Conservation (phyloP, 2,888 invertebrate species). For the Tetranychus piercei region DNA sequence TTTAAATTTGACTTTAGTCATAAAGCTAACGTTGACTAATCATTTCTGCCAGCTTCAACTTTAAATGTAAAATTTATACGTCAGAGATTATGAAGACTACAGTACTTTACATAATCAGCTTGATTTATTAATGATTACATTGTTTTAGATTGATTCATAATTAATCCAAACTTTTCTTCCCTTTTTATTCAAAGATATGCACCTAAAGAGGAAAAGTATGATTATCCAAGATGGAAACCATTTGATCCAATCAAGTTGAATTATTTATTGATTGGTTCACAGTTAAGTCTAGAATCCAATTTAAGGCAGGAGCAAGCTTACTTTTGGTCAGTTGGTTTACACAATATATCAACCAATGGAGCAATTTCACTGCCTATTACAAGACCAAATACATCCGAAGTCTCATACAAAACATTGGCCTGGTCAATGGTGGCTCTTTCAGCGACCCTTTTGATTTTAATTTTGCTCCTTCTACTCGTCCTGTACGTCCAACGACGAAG, state of each 20-base stretch:
- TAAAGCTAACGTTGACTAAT: too few relatives aligned
- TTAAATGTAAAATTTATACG: too few relatives aligned
- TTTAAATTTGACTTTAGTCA: too few relatives aligned
- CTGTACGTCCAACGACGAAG: constrained; percentile 27
- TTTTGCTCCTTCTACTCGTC: constrained; percentile 25
- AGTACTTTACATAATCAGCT: too few relatives aligned
- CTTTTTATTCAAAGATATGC: constrained; percentile 14
- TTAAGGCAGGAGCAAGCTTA: constrained; percentile 24
- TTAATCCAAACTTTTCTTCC: background rate
- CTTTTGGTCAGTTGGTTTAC: constrained; percentile 26
- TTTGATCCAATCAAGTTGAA: constrained; percentile 21
- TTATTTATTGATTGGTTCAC: constrained; percentile 25
- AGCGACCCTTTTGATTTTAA: constrained; percentile 24
- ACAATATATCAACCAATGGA: constrained; percentile 20
- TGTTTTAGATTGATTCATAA: constrained; percentile 2
- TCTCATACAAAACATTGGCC: constrained; percentile 27
- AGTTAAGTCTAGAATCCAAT: constrained; percentile 18
- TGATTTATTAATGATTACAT: too few relatives aligned
- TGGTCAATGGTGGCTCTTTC: constrained; percentile 27
- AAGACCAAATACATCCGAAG: constrained; percentile 21
- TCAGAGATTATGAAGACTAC: too few relatives aligned
- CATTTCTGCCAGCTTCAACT: too few relatives aligned
- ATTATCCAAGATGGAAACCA: constrained; percentile 25
- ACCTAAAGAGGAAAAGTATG: constrained; percentile 25
- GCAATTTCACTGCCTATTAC: constrained; percentile 17